phyloP scores from a whole-genome alignment of 2,888 invertebrate genomes.

The Epinotia brunnichana region DNA sequence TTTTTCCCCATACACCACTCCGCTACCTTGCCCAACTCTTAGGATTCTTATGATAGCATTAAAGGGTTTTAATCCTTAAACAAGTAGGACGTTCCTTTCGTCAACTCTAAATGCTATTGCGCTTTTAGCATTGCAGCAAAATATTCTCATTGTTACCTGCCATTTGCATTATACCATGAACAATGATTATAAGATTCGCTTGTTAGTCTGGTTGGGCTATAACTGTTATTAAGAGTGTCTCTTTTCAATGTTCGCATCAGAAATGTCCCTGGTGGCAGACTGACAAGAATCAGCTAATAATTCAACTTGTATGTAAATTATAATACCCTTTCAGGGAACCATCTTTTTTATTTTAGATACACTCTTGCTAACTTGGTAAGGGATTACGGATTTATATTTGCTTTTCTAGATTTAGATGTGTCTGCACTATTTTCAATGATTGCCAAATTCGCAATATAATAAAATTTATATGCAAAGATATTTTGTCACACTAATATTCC shows the following conservation, averaged over 20 bases:
- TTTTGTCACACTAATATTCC: conserved; percentile 29
- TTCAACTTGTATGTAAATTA: neutral
- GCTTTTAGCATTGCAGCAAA: neutral
- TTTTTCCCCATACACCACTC: no score
- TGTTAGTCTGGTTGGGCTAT: conserved; percentile 8
- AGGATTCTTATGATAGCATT: no score
- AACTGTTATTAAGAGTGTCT: conserved; percentile 14
- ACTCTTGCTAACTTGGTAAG: conserved; percentile 12
- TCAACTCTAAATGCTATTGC: no score
- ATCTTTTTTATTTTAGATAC: conserved; percentile 1
- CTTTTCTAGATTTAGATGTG: conserved; percentile 23
- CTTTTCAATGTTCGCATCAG: neutral
- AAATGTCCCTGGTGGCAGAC: neutral
- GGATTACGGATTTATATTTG: conserved; percentile 10
- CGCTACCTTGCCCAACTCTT: no score
- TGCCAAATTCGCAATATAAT: conserved; percentile 5
- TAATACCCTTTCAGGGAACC: neutral
- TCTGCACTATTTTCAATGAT: conserved; percentile 16
- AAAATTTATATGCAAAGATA: conserved; percentile 17
- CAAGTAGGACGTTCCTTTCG: no score
- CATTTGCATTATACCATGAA: neutral
- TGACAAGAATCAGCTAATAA: neutral
- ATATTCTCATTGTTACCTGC: neutral
- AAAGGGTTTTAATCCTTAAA: no score
- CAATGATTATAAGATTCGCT: neutral